Evolutionary conservation across 2,797 vertebrate genomes (phyloP).

Genomic region (Pangasius larnaudii): DNA sequence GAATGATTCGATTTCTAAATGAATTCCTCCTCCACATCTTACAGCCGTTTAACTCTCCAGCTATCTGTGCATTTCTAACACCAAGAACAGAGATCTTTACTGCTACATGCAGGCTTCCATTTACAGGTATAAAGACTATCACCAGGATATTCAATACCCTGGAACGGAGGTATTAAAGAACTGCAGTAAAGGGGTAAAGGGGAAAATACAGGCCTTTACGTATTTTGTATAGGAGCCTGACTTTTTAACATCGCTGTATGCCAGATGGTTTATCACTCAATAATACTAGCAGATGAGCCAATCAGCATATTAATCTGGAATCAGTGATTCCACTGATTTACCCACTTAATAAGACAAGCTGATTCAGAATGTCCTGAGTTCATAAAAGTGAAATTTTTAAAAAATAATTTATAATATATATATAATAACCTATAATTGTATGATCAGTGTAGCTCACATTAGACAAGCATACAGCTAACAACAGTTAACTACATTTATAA

Average conservation of each 20-base stretch:
- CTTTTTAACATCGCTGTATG: neutral
- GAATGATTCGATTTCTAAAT: constrained; percentile 23
- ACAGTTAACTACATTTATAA: neutral
- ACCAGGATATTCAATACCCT: neutral
- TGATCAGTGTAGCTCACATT: neutral
- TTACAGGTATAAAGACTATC: neutral
- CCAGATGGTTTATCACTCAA: neutral
- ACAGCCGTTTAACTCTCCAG: neutral
- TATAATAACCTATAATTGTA: neutral
- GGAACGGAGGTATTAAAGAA: no score
- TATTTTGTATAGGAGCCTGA: neutral
- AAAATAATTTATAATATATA: no score
- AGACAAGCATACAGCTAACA: neutral
- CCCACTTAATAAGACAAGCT: neutral
- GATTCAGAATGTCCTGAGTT: neutral
- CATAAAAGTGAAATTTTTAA: neutral
- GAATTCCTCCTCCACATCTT: neutral
- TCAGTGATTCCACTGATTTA: no score
- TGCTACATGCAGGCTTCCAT: neutral
- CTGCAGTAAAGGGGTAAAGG: no score
- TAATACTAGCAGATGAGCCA: neutral
- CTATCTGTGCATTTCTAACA: neutral
- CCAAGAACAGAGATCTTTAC: neutral
- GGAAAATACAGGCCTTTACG: neutral
- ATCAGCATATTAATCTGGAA: neutral